These are phyloP conservation scores for Cromileptes altivelis DNA, from an alignment of 2,113 vertebrate genomes.

Conservation along the genomic window DNA sequence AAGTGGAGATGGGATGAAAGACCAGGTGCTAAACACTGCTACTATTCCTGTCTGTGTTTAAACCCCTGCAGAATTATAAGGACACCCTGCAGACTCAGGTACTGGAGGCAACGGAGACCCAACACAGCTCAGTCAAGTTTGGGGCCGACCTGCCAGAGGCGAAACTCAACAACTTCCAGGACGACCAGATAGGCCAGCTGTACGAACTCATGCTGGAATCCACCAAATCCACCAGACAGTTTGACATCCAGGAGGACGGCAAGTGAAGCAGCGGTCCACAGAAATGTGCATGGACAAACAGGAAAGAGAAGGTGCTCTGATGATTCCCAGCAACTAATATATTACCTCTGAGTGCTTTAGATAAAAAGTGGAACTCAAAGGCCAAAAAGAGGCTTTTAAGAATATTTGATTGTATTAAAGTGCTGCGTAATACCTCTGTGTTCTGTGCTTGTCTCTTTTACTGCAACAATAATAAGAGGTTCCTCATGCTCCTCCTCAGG, in stretches of 20 bases:
- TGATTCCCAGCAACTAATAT: neutral
- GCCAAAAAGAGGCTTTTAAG: slow-evolving; percentile 36
- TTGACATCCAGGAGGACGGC: slow-evolving; percentile 83
- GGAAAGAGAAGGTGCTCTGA: neutral
- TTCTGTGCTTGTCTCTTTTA: slow-evolving; percentile 26
- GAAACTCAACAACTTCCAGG: slow-evolving; percentile 87
- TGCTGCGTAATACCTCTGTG: slow-evolving; percentile 46
- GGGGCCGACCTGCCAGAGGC: slow-evolving; percentile 86
- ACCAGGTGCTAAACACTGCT: slow-evolving; percentile 11
- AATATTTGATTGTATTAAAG: slow-evolving; percentile 59
- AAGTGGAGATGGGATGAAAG: neutral
- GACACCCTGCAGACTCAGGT: slow-evolving; percentile 85
- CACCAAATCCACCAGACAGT: slow-evolving; percentile 89
- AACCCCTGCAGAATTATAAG: slow-evolving; percentile 76
- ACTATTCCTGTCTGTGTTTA: slow-evolving; percentile 5
- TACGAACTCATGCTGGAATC: slow-evolving; percentile 93
- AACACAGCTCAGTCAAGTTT: slow-evolving; percentile 68
- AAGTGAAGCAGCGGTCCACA: slow-evolving; percentile 56
- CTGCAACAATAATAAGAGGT: slow-evolving; percentile 39
- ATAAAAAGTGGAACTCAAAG: slow-evolving; percentile 13
- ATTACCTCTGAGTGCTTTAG: slow-evolving; percentile 8
- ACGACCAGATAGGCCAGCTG: slow-evolving; percentile 92
- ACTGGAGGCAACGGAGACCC: slow-evolving; percentile 73
- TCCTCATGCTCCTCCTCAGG: neutral
- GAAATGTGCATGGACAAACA: neutral